Base-by-base conservation (phyloP, 2,888 invertebrate species). In the Archips xylosteana region DNA sequence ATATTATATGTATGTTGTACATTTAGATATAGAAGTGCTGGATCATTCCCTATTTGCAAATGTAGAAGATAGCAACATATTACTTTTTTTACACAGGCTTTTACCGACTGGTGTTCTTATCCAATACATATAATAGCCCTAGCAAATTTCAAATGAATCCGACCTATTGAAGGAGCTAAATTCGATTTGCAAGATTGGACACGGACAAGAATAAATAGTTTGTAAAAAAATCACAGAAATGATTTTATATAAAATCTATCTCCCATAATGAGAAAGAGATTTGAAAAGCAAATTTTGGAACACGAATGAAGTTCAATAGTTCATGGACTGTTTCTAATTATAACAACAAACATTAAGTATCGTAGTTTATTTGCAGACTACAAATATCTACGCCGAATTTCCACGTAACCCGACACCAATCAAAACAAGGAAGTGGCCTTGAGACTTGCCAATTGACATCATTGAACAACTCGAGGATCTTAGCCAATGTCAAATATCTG, bases 341-440 rank as follows among this genome's bases (percentile, higher is more conserved):
- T 32, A 32, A 10, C 12, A 32, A 32, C 32, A 32, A 12, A 57
- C 23, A 57, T 23, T 12, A 57, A 57, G 57, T 32, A 12, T 57
- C 32, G 32, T 4, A 57, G 23, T 61, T 62, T 15, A 9, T 63
- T 36, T 15, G 13, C n/a, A 45, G 12, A 45, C 34, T 61, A 42
- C 45, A 62, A n/a, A 49, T 32, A 54, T 45, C 42, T 69, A 42
- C 60, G 64, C 69, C 49, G 23, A 65, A 69, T 61, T 42, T 65
- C 36, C 36, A 54, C 60, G 64, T 60, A 70, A 70, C 47, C 32
- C 32, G 69, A 74, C 32, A 64, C 65, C 51, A n/a, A 74, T 54
- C 64, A 70, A 51, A 70, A 74, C 69, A 70, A 73, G 73, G 73
- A 73, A 64, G 15, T 12, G 69, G 36, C 65, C 74, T 74, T 74